Evolutionary conservation across 2,888 invertebrate genomes (phyloP), one percentile per base, ranked within the genome.

Genomic region (Polydrusus tereticollis): DNA sequence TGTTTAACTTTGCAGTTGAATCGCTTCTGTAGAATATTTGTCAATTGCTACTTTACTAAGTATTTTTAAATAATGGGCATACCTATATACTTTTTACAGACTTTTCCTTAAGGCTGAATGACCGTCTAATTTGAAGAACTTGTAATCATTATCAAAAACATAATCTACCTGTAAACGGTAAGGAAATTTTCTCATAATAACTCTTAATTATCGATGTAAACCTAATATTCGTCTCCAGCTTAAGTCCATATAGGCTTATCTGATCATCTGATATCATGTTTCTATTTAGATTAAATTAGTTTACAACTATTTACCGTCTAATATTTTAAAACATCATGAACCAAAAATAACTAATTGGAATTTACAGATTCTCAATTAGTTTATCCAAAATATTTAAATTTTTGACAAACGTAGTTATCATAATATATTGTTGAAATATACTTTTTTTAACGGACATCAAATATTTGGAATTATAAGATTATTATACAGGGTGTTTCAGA

Each of bases 201-300:
- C 62, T 68, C 68, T 52, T 68, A 68, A 68, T 68, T 68, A 68
- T 68, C 38, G 14, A 62, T 68, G 68, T 68, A 59, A 66, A 59
- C 58, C 59, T 33, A 23, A 68, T 58, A 36, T 60, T 68, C 68
- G 26, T 64, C 52, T 47, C 12, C 20, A n/a, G 8, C 47, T 47
- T 63, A 20, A 29, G 50, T 6, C 63, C 29, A 45, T 50, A 47
- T 38, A 52, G 20, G 60, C 60, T 68, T 68, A 68, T 68, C 66
- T 66, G 66, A 66, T 66, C n/a, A 66, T 66, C 66, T 45, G 66
- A 66, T 66, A 57, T 26, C 20, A 16, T 58, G 47, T 66, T 58
- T 66, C 43, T 47, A 66, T 66, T 66, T 58, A 66, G 36, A 36
- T 33, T 45, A 45, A 66, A 57, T 65, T 57, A 57, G 52, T 33